phyloP scores from a whole-genome alignment of 2,113 vertebrate species.

The Emydocephalus ijimae region DNA sequence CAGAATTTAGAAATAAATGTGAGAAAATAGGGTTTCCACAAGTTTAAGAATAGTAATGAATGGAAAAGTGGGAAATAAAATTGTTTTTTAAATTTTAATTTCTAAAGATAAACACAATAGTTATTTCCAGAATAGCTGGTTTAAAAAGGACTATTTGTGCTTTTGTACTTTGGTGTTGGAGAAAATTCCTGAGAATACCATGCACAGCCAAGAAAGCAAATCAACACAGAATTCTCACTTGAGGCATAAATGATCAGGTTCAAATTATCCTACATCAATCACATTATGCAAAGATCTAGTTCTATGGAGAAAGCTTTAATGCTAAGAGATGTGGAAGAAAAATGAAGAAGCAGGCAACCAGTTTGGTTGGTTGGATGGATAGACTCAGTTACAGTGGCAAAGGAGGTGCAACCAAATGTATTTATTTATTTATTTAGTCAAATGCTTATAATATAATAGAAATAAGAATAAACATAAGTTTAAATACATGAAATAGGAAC shows the following conservation, averaged over 20 bases:
- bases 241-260: not conserved
- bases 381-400: not conserved
- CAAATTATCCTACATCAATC: not conserved
- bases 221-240: not conserved
- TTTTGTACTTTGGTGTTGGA: not conserved
- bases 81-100: not conserved
- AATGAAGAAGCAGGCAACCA: not conserved
- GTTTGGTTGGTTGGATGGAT: not conserved
- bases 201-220: not conserved
- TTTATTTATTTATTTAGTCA: too few species aligned
- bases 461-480: too few species aligned
- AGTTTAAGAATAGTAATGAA: not conserved
- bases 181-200: not conserved
- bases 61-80: not conserved
- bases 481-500: too few species aligned
- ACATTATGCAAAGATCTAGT: not conserved
- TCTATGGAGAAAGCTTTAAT: not conserved
- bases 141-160: not conserved
- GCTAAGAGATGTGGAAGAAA: not conserved
- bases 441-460: too few species aligned
- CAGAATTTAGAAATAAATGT: not conserved
- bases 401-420: not conserved
- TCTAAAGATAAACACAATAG: not conserved
- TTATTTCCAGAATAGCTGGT: not conserved
- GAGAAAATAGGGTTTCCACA: not conserved